Evolutionary conservation across 30 jellyfish, hydroid and myxozoan genomes (phyloP).

Genomic region (Sanderia malayensis): DNA sequence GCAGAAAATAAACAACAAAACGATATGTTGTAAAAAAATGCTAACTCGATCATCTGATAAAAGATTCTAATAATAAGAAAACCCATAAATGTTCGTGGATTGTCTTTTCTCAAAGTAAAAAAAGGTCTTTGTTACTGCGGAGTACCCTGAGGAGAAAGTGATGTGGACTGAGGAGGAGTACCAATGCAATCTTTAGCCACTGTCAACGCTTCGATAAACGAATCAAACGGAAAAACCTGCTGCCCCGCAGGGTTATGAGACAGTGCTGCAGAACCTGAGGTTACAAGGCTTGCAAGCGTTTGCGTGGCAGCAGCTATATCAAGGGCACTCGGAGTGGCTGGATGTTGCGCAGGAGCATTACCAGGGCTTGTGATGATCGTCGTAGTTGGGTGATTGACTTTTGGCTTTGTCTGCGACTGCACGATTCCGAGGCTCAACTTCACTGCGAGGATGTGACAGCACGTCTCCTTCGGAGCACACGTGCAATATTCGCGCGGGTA

Average conservation of each 20-base stretch:
- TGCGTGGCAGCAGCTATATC: conserved; percentile 56
- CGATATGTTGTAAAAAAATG: too few species aligned
- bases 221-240: conserved; percentile 51
- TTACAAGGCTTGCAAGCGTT: conserved; percentile 49
- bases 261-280: conserved; percentile 40
- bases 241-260: conserved; percentile 33
- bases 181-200: conserved; percentile 56
- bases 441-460: conserved; percentile 94
- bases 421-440: conserved; percentile 85
- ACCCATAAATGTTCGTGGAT: too few species aligned
- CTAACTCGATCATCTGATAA: too few species aligned
- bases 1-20: too few species aligned
- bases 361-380: conserved; percentile 44
- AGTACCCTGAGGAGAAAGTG: background rate
- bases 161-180: conserved; percentile 26
- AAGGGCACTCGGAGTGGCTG: conserved; percentile 3
- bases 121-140: too few species aligned
- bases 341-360: conserved; percentile 31
- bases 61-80: too few species aligned
- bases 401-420: conserved; percentile 51
- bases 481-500: conserved; percentile 95
- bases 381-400: conserved; percentile 50
- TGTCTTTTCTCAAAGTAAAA: too few species aligned
- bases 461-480: conserved; percentile 66
- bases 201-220: conserved; percentile 58